Percentiles rank a stretch among this genome's conserved stretches.
phyloP scores from a whole-genome alignment of 2,888 invertebrate species.

The Alentia gelatinosa region DNA sequence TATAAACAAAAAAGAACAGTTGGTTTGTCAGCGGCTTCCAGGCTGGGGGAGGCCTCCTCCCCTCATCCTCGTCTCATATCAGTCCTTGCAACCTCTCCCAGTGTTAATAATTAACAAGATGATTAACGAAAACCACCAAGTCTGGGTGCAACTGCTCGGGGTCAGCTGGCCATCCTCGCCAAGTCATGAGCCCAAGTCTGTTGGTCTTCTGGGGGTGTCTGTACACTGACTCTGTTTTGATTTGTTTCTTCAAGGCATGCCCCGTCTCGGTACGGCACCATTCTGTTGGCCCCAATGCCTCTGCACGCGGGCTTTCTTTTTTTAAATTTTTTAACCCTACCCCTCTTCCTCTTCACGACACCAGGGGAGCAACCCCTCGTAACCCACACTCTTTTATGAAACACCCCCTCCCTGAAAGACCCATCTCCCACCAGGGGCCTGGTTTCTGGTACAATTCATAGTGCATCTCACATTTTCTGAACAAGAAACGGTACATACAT shows the following conservation, averaged over 20 bases:
- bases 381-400: no score
- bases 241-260: no score
- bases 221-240: no score
- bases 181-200: neutral
- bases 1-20: neutral
- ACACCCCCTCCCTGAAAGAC: neutral
- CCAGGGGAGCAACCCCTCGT: neutral
- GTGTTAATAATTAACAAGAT: slow-evolving; percentile 5
- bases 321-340: no score
- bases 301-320: slow-evolving; percentile 46
- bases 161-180: neutral
- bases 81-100: slow-evolving; percentile 16
- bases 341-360: slow-evolving; percentile 44
- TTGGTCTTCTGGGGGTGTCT: no score
- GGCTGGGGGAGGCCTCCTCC: neutral
- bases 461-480: neutral
- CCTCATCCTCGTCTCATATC: slow-evolving; percentile 11
- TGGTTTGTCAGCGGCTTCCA: neutral
- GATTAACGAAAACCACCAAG: neutral
- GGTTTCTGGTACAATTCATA: neutral
- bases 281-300: slow-evolving; percentile 19
- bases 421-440: neutral
- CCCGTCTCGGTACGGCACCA: no score
- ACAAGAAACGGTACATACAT: no score
- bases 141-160: neutral